phyloP scores from a whole-genome alignment of 2,888 invertebrate genomes.

The Allygus modestus region DNA sequence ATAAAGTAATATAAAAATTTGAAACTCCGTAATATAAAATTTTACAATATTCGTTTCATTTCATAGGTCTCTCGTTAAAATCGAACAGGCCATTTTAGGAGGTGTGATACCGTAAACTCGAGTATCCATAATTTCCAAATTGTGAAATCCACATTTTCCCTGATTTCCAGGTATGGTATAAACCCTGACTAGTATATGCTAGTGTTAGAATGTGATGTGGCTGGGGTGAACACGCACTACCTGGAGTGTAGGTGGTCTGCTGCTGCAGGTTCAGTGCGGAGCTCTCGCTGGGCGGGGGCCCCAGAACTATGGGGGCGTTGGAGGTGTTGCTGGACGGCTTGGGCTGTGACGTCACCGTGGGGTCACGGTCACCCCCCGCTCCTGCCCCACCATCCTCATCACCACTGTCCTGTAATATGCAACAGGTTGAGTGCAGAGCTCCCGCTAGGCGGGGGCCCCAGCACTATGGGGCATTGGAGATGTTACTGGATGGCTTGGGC shows the following conservation, averaged over 20 bases:
- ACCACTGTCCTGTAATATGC: conserved; percentile 69
- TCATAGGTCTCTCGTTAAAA: too few species aligned
- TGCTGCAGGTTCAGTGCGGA: conserved; percentile 82
- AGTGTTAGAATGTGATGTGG: not conserved
- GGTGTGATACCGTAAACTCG: too few species aligned
- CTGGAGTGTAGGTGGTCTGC: conserved; percentile 77
- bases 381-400: conserved; percentile 72
- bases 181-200: too few species aligned
- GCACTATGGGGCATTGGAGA: conserved; percentile 81
- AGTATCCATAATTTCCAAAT: too few species aligned
- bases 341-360: conserved; percentile 75
- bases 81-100: too few species aligned
- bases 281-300: conserved; percentile 78
- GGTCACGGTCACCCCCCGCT: conserved; percentile 73
- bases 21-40: too few species aligned
- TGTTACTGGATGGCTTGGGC: conserved; percentile 77
- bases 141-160: too few species aligned
- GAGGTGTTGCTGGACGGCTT: conserved; percentile 79
- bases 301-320: conserved; percentile 78
- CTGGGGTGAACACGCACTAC: conserved; percentile 70
- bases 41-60: too few species aligned
- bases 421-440: conserved; percentile 82
- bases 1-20: too few species aligned
- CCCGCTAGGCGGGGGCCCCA: conserved; percentile 76
- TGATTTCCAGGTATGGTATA: too few species aligned